These are phyloP conservation scores for Tenthredo notha DNA, from an alignment of 2,888 invertebrate genomes.

Conservation along the genomic window DNA sequence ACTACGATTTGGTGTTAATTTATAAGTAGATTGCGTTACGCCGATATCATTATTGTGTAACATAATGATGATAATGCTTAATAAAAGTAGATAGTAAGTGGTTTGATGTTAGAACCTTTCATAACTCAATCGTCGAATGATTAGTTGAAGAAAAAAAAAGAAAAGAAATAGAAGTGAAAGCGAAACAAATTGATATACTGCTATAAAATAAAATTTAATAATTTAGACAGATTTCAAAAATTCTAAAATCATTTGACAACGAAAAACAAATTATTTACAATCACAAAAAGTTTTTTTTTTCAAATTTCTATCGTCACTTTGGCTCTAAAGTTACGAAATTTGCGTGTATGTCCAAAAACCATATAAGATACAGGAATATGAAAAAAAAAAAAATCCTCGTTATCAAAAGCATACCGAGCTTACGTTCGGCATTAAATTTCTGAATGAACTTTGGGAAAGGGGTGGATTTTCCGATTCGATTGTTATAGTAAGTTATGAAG, in stretches of 20 bases:
- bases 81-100: background rate
- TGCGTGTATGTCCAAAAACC: background rate
- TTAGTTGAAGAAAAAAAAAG: too few relatives aligned
- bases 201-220: too few relatives aligned
- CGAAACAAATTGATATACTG: too few relatives aligned
- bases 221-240: background rate
- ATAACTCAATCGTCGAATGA: background rate
- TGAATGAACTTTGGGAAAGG: background rate
- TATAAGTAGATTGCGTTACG: conserved; percentile 3
- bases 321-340: background rate
- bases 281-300: too few relatives aligned
- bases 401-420: background rate
- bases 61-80: background rate
- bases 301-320: background rate
- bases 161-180: too few relatives aligned
- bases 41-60: background rate
- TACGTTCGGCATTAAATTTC: background rate
- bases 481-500: background rate
- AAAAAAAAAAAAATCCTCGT: background rate
- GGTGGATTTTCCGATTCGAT: background rate
- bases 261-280: too few relatives aligned
- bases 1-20: background rate
- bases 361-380: background rate
- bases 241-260: background rate
- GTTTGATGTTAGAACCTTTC: background rate